These are phyloP conservation scores for Gymnocheta viridis DNA, from an alignment of 2,888 invertebrate genomes.

Conservation along the genomic window DNA sequence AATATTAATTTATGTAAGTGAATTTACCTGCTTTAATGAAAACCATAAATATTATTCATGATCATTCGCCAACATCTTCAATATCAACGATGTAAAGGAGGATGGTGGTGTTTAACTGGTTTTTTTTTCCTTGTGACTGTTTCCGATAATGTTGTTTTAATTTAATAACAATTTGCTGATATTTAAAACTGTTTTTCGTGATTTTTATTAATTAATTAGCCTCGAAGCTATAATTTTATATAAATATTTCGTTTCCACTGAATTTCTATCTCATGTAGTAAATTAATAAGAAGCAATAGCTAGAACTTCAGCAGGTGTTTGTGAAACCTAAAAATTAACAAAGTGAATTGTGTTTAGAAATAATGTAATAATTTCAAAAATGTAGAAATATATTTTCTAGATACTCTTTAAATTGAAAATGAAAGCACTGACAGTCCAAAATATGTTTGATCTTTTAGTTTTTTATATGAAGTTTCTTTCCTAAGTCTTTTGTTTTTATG, in stretches of 20 bases:
- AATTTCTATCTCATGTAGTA: constrained; percentile 18
- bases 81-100: neutral
- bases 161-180: constrained; percentile 59
- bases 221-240: constrained; percentile 47
- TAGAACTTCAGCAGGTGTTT: constrained; percentile 29
- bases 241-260: constrained; percentile 36
- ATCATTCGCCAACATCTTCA: constrained; percentile 18
- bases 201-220: constrained; percentile 69
- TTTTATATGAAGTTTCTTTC: neutral
- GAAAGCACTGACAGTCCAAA: neutral
- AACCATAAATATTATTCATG: constrained; percentile 42
- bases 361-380: neutral
- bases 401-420: too few species aligned
- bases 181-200: constrained; percentile 64
- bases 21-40: constrained; percentile 31
- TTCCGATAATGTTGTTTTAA: constrained; percentile 51
- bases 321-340: neutral
- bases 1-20: constrained; percentile 42
- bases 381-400: neutral
- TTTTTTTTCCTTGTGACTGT: neutral
- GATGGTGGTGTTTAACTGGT: constrained; percentile 14
- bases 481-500: constrained; percentile 34
- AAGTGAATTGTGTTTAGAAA: neutral
- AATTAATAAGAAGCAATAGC: neutral
- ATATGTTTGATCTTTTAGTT: neutral